Base-by-base conservation (phyloP, 2,113 vertebrate species). In the Psephotus haematonotus region DNA sequence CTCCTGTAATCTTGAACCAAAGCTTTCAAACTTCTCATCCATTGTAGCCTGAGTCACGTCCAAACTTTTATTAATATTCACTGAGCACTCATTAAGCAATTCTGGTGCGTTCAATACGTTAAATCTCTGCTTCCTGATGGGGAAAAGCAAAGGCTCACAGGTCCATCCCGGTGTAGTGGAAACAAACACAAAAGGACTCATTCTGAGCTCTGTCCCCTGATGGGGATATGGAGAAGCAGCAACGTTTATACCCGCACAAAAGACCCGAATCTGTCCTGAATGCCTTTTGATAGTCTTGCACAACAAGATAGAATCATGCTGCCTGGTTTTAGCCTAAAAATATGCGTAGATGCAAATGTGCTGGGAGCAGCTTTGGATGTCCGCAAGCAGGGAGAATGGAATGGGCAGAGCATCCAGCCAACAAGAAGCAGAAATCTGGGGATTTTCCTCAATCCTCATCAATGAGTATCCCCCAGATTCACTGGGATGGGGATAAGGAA, bases 41-140 rank as follows among this genome's bases (percentile, higher is more conserved):
- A 90, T 88, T 93, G 89, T 94, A 88, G 78, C 92, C 92, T 95
- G 87, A 97, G 55, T 90, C 95, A 97, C 50, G 17, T 95, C 92
- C 91, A 95, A 91, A 95, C 95, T 97, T 98, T 96, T 98, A 97
- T 98, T 98, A 98, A 97, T 96, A 97, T 97, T 98, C 95, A 90
- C 88, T 55, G 91, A 94, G 82, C 92, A 83, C 95, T 96, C 94
- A 89, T 96, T 96, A 95, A 97, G 94, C 70, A 93, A 57, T 95
- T 96, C 94, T 95, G 87, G 76, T 76, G 89, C 13, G 1, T 90
- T 97, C 24, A 4, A 92, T 91, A 83, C 46, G 1, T 96, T 94
- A 82, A 93, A 93, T 95, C 82, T 80, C 4, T 82, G 86, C 93
- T 95, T 97, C 95, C 94, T 93, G 93, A 83, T 44, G 82, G 89